These are phyloP conservation scores for Acropora yongei DNA, from an alignment of 64 coral and sea anemone genomes.

Conservation along the genomic window DNA sequence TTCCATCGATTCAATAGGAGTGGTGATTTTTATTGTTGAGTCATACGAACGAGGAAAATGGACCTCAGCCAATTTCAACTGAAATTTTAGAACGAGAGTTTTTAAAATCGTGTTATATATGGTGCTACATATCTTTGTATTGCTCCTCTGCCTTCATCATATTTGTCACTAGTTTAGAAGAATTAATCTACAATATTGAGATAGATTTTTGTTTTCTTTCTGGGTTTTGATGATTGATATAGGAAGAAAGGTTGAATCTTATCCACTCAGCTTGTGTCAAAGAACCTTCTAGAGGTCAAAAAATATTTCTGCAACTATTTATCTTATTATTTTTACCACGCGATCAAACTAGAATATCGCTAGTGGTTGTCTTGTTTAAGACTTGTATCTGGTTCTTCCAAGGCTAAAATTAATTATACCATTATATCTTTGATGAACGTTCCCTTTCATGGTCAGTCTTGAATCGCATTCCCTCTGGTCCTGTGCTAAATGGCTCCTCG, in stretches of 20 bases:
- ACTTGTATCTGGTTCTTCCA: slow-evolving; percentile 4
- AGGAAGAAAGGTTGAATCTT: too few relatives aligned
- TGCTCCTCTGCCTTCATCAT: neutral
- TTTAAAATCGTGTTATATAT: neutral
- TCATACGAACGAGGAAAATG: neutral
- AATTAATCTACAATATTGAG: too few relatives aligned
- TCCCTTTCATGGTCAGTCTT: neutral
- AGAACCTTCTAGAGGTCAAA: neutral
- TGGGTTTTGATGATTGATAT: too few relatives aligned
- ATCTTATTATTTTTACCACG: neutral
- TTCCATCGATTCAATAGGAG: neutral
- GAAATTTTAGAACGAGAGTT: neutral
- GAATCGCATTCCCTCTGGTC: too few relatives aligned
- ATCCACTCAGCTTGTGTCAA: too few relatives aligned
- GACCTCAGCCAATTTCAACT: neutral
- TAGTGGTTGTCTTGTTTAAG: neutral
- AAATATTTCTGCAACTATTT: neutral
- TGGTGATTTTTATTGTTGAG: slow-evolving; percentile 11
- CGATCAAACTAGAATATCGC: neutral
- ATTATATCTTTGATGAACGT: neutral
- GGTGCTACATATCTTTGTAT: neutral
- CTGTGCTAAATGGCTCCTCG: too few relatives aligned
- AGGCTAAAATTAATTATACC: slow-evolving; percentile 7
- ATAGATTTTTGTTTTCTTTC: too few relatives aligned
- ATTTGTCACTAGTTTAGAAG: too few relatives aligned